Conservation (phyloP, 2,113 vertebrate genomes). For the Sisor rabdophorus region DNA sequence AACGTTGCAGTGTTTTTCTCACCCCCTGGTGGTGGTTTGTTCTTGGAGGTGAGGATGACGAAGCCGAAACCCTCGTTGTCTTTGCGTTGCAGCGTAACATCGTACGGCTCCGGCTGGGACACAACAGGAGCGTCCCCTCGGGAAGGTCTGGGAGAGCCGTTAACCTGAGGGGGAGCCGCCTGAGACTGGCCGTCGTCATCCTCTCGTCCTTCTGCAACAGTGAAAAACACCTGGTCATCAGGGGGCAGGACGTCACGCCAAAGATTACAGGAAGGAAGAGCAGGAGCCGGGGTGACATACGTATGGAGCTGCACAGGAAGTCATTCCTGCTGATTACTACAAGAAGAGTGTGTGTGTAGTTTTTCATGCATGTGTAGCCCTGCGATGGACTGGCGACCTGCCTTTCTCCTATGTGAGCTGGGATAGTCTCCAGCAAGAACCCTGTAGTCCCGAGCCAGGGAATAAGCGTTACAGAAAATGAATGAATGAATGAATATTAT, state of each 20-base stretch:
- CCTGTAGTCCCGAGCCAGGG: too few species aligned
- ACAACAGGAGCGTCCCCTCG: conserved; percentile 56
- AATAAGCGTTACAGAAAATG: too few species aligned
- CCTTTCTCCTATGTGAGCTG: too few species aligned
- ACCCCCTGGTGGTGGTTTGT: conserved; percentile 93
- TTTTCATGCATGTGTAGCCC: too few species aligned
- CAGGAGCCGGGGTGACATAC: not conserved
- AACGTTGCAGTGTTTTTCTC: conserved; percentile 45
- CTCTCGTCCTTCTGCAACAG: conserved; percentile 57
- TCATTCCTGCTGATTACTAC: not conserved
- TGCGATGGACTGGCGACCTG: too few species aligned
- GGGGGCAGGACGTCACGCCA: not conserved
- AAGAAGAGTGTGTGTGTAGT: too few species aligned
- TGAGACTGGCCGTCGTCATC: conserved; percentile 52
- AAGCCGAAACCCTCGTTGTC: conserved; percentile 96
- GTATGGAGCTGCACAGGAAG: not conserved
- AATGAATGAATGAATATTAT: too few species aligned
- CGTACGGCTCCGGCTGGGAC: conserved; percentile 73
- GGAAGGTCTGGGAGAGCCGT: conserved; percentile 72
- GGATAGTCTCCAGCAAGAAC: too few species aligned
- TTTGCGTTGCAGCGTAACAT: conserved; percentile 84
- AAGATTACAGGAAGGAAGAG: not conserved
- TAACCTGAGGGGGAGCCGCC: conserved; percentile 56
- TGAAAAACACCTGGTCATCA: not conserved
- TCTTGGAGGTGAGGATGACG: conserved; percentile 96